phyloP scores from a whole-genome alignment of 2,797 vertebrate genomes.

The Sebastes cheni region DNA sequence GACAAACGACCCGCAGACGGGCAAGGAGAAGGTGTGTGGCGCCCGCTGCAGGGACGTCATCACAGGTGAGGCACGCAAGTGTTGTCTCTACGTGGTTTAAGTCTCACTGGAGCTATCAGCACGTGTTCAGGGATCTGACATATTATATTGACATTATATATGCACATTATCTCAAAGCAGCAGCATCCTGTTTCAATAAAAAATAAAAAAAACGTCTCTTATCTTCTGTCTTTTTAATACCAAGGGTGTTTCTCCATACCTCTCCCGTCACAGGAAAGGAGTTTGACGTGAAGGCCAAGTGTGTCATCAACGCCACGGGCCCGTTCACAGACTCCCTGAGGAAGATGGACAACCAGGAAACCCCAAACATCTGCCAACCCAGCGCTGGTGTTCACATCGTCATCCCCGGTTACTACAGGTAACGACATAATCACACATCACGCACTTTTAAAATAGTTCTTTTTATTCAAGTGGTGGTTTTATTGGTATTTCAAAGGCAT shows the following conservation, averaged over 20 bases:
- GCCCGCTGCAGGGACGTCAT: slow-evolving; percentile 90
- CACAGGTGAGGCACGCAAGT: slow-evolving; percentile 81
- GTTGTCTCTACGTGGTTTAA: too few species aligned
- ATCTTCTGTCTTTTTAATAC: not conserved
- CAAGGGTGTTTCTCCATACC: fast-evolving
- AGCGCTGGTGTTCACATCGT: slow-evolving; percentile 97
- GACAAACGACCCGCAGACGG: slow-evolving; percentile 77
- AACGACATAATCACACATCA: not conserved
- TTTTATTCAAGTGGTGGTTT: not conserved
- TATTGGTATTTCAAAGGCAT: slow-evolving; percentile 11
- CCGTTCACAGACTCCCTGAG: slow-evolving; percentile 96
- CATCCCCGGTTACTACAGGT: slow-evolving; percentile 93
- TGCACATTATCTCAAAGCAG: too few species aligned
- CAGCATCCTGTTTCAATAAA: not conserved
- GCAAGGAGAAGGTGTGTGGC: slow-evolving; percentile 84
- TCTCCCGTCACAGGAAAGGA: slow-evolving; percentile 84
- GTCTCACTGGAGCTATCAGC: not conserved
- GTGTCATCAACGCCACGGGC: slow-evolving; percentile 97
- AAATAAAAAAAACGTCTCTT: too few species aligned
- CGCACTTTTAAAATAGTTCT: not conserved
- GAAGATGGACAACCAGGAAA: slow-evolving; percentile 92
- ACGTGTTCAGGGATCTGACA: too few species aligned
- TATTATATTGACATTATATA: fast-evolving
- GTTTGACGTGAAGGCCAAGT: slow-evolving; percentile 95
- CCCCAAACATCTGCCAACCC: slow-evolving; percentile 92